Conservation (phyloP, 2,888 invertebrate species). For the Lysandra bellargus region DNA sequence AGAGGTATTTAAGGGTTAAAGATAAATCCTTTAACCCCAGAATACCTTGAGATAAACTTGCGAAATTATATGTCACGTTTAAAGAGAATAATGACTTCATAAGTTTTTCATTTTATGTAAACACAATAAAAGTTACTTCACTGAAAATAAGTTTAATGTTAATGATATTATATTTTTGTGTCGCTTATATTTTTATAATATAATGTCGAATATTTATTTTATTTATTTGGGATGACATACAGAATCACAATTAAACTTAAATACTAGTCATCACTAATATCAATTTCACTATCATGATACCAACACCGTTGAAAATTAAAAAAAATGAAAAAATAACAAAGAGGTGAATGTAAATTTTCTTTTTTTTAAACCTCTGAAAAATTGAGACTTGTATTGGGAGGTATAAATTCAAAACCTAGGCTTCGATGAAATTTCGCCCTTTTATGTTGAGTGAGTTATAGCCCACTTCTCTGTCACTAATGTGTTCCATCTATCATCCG, state of each 20-base stretch:
- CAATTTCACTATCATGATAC: no score
- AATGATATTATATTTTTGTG: no score
- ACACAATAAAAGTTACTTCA: background rate
- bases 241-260: no score
- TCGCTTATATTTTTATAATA: background rate
- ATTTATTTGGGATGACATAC: no score
- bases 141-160: background rate
- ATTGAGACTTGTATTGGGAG: slow-evolving; percentile 35
- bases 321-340: background rate
- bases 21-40: background rate
- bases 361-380: slow-evolving; percentile 26
- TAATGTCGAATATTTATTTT: no score
- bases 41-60: background rate
- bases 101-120: background rate
- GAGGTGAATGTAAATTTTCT: background rate
- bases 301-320: no score
- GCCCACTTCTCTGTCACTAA: slow-evolving; percentile 55
- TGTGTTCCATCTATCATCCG: slow-evolving; percentile 64
- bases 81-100: background rate
- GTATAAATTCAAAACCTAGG: slow-evolving; percentile 38
- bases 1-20: slow-evolving; percentile 4
- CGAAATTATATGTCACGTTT: background rate
- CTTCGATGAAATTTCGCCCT: slow-evolving; percentile 37
- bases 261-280: no score
- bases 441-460: slow-evolving; percentile 41